Evolutionary conservation across 2,113 vertebrate species (phyloP).

Genomic region (Rhea americana): DNA sequence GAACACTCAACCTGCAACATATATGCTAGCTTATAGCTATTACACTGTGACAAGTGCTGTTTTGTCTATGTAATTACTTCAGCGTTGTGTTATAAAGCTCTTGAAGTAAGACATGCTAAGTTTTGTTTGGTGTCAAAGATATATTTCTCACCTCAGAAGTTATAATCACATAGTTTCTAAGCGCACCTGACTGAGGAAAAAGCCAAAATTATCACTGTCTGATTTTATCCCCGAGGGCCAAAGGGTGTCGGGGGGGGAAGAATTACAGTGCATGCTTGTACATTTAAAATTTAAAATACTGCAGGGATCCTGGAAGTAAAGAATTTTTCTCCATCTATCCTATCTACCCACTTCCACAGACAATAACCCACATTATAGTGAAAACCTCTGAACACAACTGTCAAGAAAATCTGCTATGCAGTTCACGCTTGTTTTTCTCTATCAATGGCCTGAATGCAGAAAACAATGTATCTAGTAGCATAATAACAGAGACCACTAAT

Average conservation of each 20-base stretch:
- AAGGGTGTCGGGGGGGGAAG: not conserved
- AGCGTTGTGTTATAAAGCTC: not conserved
- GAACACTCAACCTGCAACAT: not conserved
- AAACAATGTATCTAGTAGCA: conserved; percentile 50
- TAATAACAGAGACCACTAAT: conserved; percentile 59
- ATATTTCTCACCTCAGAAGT: conserved; percentile 16
- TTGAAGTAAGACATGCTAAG: conserved; percentile 2
- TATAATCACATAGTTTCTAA: conserved; percentile 35
- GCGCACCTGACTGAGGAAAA: conserved; percentile 39
- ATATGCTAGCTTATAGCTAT: not conserved
- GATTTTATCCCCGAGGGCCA: conserved; percentile 55
- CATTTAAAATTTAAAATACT: conserved; percentile 60
- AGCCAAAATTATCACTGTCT: conserved; percentile 63
- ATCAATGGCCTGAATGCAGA: not conserved
- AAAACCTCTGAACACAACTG: conserved; percentile 37
- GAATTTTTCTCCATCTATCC: conserved; percentile 18
- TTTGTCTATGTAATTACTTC: not conserved
- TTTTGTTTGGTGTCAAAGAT: not conserved
- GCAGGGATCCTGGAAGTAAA: conserved; percentile 44
- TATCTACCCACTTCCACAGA: conserved; percentile 48
- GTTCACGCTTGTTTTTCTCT: conserved; percentile 11
- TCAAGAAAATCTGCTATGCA: conserved; percentile 26
- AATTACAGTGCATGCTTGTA: conserved; percentile 63
- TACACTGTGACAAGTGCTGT: not conserved
- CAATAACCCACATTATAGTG: conserved; percentile 2